Percentiles rank a stretch among this genome's conserved stretches.
Conservation (phyloP, 2,888 invertebrate species). For the Trissonchulus sp. region DNA sequence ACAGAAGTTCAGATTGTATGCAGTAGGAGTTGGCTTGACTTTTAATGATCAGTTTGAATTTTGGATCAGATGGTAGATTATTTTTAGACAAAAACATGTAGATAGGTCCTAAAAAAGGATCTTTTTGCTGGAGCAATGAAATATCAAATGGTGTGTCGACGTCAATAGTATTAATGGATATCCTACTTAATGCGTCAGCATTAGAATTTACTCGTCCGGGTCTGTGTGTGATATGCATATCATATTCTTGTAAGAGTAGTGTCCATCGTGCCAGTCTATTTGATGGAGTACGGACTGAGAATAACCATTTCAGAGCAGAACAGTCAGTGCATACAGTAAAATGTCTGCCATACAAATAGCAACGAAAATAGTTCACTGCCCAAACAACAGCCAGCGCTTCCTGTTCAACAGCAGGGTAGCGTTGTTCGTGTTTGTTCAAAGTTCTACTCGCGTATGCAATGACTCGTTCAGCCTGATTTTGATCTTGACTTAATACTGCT, state of each 20-base stretch:
- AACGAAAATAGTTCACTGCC: constrained; percentile 32
- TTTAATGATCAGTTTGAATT: no score
- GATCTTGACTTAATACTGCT: constrained; percentile 38
- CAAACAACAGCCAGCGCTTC: constrained; percentile 40
- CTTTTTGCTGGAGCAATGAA: no score
- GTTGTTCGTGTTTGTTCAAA: constrained; percentile 36
- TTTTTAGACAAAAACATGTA: no score
- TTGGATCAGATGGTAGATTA: no score
- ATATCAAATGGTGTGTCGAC: no score
- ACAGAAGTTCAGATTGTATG: no score
- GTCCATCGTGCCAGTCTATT: constrained; percentile 56
- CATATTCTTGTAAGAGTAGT: constrained; percentile 52
- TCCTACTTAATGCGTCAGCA: constrained; percentile 49
- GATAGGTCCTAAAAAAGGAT: no score
- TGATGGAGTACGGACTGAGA: constrained; percentile 52
- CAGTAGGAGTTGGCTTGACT: no score
- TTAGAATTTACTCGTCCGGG: constrained; percentile 52
- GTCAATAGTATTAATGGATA: no score
- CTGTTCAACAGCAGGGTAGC: constrained; percentile 39
- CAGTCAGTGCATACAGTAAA: constrained; percentile 31
- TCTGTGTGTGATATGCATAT: constrained; percentile 50
- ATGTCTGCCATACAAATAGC: constrained; percentile 28
- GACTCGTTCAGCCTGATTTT: constrained; percentile 34
- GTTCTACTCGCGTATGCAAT: constrained; percentile 41
- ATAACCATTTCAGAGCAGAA: constrained; percentile 30